Conservation (phyloP, 2,888 invertebrate species). For the Calliopum simillimum region DNA sequence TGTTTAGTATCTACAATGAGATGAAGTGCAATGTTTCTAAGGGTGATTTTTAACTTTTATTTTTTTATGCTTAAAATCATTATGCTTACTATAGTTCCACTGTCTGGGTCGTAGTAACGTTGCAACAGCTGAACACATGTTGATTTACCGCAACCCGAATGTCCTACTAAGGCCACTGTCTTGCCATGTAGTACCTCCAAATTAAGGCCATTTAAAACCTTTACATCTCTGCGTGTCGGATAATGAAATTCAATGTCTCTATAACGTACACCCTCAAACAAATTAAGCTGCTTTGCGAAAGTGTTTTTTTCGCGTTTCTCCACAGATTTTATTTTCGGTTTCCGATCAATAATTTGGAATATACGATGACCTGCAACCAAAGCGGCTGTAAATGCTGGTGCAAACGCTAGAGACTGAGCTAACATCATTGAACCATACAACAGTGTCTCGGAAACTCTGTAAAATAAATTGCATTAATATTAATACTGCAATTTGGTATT, state of each 20-base stretch:
- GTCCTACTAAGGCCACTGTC: slow-evolving; percentile 80
- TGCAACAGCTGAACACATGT: slow-evolving; percentile 84
- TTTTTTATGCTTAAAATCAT: no score
- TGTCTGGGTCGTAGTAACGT: slow-evolving; percentile 82
- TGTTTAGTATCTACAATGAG: no score
- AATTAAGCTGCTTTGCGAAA: slow-evolving; percentile 59
- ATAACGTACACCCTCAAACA: slow-evolving; percentile 69
- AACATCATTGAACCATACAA: slow-evolving; percentile 85
- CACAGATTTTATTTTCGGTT: slow-evolving; percentile 71
- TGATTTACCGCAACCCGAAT: slow-evolving; percentile 85
- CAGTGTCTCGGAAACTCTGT: slow-evolving; percentile 80
- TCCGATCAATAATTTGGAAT: slow-evolving; percentile 74
- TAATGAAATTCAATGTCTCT: slow-evolving; percentile 81
- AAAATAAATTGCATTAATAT: not conserved
- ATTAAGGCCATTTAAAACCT: slow-evolving; percentile 79
- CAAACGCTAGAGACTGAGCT: slow-evolving; percentile 82
- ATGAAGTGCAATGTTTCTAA: no score
- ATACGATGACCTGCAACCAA: slow-evolving; percentile 78
- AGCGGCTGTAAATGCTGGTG: slow-evolving; percentile 82
- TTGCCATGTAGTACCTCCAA: slow-evolving; percentile 77
- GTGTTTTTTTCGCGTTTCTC: slow-evolving; percentile 56
- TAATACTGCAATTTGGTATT: not conserved
- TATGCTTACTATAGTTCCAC: slow-evolving; percentile 71
- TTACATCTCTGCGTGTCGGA: slow-evolving; percentile 81
- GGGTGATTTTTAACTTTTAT: no score